Conservation (phyloP, 1,140 invertebrate genomes). For the Tenebrio molitor region DNA sequence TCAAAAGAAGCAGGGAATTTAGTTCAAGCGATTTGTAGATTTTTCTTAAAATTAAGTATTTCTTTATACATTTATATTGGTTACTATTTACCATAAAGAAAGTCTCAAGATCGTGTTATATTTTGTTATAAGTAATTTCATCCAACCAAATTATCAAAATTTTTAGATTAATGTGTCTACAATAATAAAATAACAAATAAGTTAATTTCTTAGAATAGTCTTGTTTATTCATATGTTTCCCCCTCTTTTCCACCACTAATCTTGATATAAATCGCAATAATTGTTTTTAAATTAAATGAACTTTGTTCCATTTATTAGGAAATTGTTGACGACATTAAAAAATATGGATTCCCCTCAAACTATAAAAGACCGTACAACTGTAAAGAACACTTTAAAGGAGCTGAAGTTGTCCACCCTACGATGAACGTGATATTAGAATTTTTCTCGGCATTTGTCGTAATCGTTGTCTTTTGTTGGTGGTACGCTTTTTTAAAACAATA, state of each 20-base stretch:
- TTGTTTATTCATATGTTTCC: constrained; percentile 8
- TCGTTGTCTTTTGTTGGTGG: constrained; percentile 15
- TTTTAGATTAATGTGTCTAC: too few relatives aligned
- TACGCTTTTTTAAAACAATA: constrained; percentile 7
- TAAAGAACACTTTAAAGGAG: not conserved
- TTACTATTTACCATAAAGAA: too few relatives aligned
- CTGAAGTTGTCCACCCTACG: not conserved
- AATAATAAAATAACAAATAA: not conserved
- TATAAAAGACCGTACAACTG: constrained; percentile 25
- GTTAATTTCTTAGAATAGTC: constrained; percentile 1
- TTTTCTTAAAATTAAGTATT: too few relatives aligned
- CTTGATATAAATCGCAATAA: constrained; percentile 5
- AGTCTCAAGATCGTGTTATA: too few relatives aligned
- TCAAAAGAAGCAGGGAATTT: too few relatives aligned
- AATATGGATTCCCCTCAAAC: constrained; percentile 21
- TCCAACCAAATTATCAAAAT: too few relatives aligned
- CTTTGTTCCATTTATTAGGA: constrained; percentile 28
- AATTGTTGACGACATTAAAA: constrained; percentile 15
- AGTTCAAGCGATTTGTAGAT: too few relatives aligned
- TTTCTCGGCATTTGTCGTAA: constrained; percentile 8
- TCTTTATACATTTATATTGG: too few relatives aligned
- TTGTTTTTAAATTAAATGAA: constrained; percentile 17
- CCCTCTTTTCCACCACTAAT: not conserved
- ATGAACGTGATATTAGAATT: constrained; percentile 16
- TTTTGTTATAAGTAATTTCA: too few relatives aligned